A percentile compares a stretch with the other conserved stretches of the same genome.
Evolutionary conservation across 2,113 vertebrate species (phyloP).

Genomic region (Semnornis frantzii): DNA sequence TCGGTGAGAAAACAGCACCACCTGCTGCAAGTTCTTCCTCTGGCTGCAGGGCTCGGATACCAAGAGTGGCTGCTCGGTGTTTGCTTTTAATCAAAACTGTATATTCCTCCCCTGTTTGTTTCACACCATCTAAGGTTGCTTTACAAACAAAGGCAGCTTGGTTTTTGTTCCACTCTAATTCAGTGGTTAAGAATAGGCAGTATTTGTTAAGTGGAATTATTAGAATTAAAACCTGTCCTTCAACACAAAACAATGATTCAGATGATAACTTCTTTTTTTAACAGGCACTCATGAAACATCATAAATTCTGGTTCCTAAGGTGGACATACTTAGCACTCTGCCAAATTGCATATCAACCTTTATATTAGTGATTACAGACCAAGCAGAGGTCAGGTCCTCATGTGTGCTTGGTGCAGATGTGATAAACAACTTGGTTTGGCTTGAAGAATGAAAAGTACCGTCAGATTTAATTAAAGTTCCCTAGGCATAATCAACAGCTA

Average conservation of each 20-base stretch:
- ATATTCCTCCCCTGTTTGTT: not conserved
- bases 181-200: not conserved
- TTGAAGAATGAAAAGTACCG: not conserved
- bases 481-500: not conserved
- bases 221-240: not conserved
- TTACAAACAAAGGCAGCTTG: not conserved
- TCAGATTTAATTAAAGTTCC: not conserved
- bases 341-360: not conserved
- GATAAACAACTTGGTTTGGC: not conserved
- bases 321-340: not conserved
- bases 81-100: not conserved
- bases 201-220: not conserved
- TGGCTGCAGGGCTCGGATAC: not conserved
- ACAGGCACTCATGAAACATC: not conserved
- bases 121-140: not conserved
- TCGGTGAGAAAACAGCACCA: conserved; percentile 50
- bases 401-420: not conserved
- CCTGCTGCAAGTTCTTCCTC: not conserved
- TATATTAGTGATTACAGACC: not conserved
- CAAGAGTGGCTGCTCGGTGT: not conserved
- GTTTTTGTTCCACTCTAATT: not conserved
- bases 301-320: not conserved
- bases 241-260: not conserved
- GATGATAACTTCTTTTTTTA: not conserved
- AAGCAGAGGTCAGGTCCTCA: not conserved